Percentiles rank a stretch among this genome's conserved stretches.
phyloP scores from a whole-genome alignment of 2,888 invertebrate species.

The Pegoplata infirma region DNA sequence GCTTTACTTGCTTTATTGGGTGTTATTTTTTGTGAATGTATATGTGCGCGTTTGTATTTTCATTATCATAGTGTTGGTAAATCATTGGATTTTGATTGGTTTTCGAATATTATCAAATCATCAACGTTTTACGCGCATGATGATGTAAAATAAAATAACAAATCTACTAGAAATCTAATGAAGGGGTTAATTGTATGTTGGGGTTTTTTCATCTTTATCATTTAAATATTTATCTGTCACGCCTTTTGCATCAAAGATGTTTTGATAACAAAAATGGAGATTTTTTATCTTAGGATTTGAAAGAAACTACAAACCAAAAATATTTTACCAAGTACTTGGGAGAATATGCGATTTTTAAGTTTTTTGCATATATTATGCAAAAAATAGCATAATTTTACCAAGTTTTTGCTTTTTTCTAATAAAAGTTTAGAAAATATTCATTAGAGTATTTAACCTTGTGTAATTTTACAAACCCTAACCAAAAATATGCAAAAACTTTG shows the following conservation, averaged over 20 bases:
- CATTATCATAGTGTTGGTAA: slow-evolving; percentile 66
- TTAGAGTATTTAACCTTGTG: too few species aligned
- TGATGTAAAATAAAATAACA: slow-evolving; percentile 6
- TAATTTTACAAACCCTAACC: too few species aligned
- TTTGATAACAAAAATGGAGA: slow-evolving; percentile 1
- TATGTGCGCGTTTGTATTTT: slow-evolving; percentile 28
- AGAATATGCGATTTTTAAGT: too few species aligned
- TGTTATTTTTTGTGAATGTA: slow-evolving; percentile 5
- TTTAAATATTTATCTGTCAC: slow-evolving; percentile 29
- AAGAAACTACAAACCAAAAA: too few species aligned
- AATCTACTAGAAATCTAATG: not conserved
- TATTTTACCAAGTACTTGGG: too few species aligned
- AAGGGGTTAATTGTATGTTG: slow-evolving; percentile 31
- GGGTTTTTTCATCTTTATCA: not conserved
- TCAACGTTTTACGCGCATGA: slow-evolving; percentile 55
- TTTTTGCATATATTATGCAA: too few species aligned
- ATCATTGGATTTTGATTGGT: slow-evolving; percentile 74
- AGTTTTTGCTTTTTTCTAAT: too few species aligned
- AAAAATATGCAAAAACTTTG: too few species aligned
- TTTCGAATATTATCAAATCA: slow-evolving; percentile 71
- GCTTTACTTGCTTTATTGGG: slow-evolving; percentile 6
- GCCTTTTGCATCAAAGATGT: slow-evolving; percentile 33
- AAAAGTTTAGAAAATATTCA: too few species aligned
- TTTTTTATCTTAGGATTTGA: too few species aligned
- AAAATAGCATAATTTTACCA: too few species aligned